Evolutionary conservation across 2,888 invertebrate species (phyloP).

Genomic region (Protodeltote pygarga): DNA sequence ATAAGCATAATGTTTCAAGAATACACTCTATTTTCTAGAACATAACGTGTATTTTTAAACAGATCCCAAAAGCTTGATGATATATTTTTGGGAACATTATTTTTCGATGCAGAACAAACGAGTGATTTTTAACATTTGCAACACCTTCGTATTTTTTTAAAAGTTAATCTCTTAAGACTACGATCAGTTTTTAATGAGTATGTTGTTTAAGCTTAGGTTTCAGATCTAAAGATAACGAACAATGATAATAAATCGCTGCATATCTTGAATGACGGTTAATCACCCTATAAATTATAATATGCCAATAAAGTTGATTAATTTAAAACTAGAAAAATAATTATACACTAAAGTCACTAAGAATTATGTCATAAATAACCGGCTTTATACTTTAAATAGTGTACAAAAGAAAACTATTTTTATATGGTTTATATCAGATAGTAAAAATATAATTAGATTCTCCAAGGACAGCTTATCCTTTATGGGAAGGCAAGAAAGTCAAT

Average conservation of each 20-base stretch:
- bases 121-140: constrained; percentile 4
- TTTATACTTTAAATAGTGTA: too few species aligned
- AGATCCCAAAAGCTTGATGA: not conserved
- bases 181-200: constrained; percentile 7
- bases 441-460: too few species aligned
- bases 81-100: not conserved
- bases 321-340: too few species aligned
- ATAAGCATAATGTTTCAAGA: constrained; percentile 8
- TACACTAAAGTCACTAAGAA: too few species aligned
- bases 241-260: not conserved
- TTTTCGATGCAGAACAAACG: not conserved
- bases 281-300: not conserved
- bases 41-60: constrained; percentile 5
- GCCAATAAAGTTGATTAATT: too few species aligned
- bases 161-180: constrained; percentile 1
- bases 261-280: not conserved
- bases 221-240: constrained; percentile 10
- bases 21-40: not conserved
- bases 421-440: too few species aligned
- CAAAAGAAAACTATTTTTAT: too few species aligned
- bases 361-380: too few species aligned
- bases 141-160: constrained; percentile 13
- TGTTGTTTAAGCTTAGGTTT: constrained; percentile 6
- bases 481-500: too few species aligned
- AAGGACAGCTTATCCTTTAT: too few species aligned